Evolutionary conservation across 2,797 vertebrate species (phyloP), one percentile per base, ranked within the genome.

Genomic region (Phalanger gymnotis): DNA sequence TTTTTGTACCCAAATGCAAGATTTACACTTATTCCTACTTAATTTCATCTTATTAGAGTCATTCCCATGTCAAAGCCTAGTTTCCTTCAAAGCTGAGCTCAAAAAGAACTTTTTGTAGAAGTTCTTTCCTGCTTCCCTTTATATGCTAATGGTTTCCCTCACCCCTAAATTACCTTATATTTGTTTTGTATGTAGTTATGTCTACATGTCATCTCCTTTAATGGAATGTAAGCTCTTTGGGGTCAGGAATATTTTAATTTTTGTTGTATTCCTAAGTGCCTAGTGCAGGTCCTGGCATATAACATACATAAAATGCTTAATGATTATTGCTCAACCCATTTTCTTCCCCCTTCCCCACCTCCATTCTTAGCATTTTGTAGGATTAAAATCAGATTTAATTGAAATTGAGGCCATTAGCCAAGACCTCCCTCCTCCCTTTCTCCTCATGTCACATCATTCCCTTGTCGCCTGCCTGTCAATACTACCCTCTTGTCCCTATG

Each of bases 341-440:
- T 47, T 40, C 40, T 87, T 47, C 2, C 9, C 9, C 7, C n/a
- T 10, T 1, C 16, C n/a, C 4, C 0, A 0, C 40, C 40, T 1
- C 3, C 22, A 47, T 81, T 81, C 40, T 87, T 87, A 87, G 7
- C 40, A 27, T 47, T 47, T 87, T 51, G 0, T 87, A 87, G 40
- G 4, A 87, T 34, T 87, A 87, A 47, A 25, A 87, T 87, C 14
- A 66, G 2, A 25, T 34, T 73, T 47, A 16, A 81, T 27, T 28
- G 28, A 10, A n/a, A n/a, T n/a, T n/a, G n/a, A n/a, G n/a, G n/a
- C n/a, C n/a, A n/a, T n/a, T n/a, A n/a, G n/a, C n/a, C n/a, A n/a
- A n/a, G n/a, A n/a, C n/a, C n/a, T n/a, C n/a, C n/a, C n/a, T n/a
- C n/a, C n/a, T n/a, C n/a, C n/a, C n/a, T n/a, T n/a, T n/a, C n/a